Evolutionary conservation across 2,797 vertebrate genomes (phyloP).

Genomic region (Rhabdophis nuchalis): DNA sequence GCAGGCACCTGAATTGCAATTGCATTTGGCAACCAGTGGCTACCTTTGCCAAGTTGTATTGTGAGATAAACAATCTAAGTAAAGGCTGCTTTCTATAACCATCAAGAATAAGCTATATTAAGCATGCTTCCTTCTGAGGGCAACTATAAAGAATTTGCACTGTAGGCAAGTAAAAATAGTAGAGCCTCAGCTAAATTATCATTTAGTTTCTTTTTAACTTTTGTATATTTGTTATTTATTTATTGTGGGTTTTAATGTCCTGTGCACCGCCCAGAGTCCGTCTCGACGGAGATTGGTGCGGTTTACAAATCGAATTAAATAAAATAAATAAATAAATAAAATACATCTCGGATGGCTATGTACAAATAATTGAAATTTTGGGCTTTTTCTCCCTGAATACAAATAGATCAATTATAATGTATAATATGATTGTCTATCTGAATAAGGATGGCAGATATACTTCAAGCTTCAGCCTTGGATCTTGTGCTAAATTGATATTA

Average conservation of each 20-base stretch:
- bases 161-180: neutral
- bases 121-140: neutral
- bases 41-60: neutral
- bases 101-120: neutral
- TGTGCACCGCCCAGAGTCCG: too few species aligned
- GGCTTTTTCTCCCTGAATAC: neutral
- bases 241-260: too few species aligned
- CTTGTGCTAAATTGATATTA: neutral
- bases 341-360: neutral
- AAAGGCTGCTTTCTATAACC: neutral
- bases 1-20: neutral
- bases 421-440: neutral
- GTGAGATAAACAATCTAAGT: neutral
- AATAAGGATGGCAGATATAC: neutral
- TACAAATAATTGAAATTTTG: neutral
- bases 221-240: too few species aligned
- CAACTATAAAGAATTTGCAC: neutral
- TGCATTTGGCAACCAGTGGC: neutral
- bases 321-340: too few species aligned
- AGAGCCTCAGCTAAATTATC: too few species aligned
- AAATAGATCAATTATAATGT: neutral
- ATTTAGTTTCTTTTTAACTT: too few species aligned
- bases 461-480: neutral
- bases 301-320: too few species aligned
- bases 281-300: too few species aligned